Base-by-base conservation (phyloP, 2,113 vertebrate genomes). In the Rallus limicola region DNA sequence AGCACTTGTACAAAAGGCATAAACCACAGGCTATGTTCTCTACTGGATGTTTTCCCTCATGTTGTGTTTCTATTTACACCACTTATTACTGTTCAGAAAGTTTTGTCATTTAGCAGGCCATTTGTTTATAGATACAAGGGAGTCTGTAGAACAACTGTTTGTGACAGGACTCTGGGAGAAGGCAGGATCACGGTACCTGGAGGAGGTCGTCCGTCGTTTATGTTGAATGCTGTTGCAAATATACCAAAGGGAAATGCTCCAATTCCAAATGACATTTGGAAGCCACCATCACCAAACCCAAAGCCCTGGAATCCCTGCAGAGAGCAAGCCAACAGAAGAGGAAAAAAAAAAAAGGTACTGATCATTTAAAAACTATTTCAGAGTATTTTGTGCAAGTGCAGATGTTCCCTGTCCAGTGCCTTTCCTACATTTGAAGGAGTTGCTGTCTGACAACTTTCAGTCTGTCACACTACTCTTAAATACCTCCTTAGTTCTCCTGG, bases 261-360 rank as follows among this genome's bases (percentile, higher is more conserved):
- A 24, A 99, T 99, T 86, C 99, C 99, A 48, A 99, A 99, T 0
- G 99, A 99, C 99, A 99, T 99, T 95, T 99, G 99, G 96, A 99
- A 99, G 65, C 99, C 99, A 26, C 99, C 99, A 95, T 99, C 99
- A 3, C 99, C 99, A 95, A 99, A 99, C 28, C 99, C 99, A 86
- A 99, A 99, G 28, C 99, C 99, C 93, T 99, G 99, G 97, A 99
- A 99, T 21, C 99, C 99, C 99, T 99, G 96, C 17, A 65, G 62
- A 74, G 69, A 88, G 80, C 19, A 83, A 80, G 90, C 48, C 67
- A 81, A 52, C 29, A n/a, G 14, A 50, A 55, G 46, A 86, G 52
- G 42, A 44, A 44, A 48, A 48, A 48, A 48, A 85, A 48, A 78
- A 92, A 86, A 93, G 93, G 31, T 77, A 89, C 23, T 13, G 25